Conservation (phyloP, 2,888 invertebrate species). For the Aphodius granarius region DNA sequence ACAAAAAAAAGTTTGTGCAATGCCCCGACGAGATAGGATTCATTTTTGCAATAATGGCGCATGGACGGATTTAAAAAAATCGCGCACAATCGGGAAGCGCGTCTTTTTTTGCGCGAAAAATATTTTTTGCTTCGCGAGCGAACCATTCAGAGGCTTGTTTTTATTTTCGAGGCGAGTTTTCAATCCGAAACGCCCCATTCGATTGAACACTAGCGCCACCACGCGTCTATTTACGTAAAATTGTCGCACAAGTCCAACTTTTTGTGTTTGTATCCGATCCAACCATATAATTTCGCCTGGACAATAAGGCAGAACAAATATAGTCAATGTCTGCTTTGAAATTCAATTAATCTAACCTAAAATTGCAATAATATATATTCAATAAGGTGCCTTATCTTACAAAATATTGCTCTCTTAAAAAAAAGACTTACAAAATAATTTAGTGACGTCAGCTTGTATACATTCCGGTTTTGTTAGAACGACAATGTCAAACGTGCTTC, state of each 20-base stretch:
- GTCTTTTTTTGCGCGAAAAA: constrained; percentile 13
- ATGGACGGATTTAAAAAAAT: constrained; percentile 8
- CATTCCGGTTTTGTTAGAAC: constrained; percentile 10
- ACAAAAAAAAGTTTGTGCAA: constrained; percentile 23
- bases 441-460: neutral
- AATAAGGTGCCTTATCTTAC: neutral
- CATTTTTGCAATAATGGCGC: constrained; percentile 23
- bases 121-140: constrained; percentile 1
- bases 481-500: constrained; percentile 37
- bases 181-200: neutral
- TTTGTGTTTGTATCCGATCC: neutral
- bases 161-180: constrained; percentile 11
- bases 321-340: neutral
- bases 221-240: constrained; percentile 4
- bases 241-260: neutral
- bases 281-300: neutral
- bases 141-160: constrained; percentile 9
- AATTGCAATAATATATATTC: neutral
- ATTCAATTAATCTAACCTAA: neutral
- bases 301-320: neutral
- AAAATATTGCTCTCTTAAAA: neutral
- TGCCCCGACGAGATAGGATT: constrained; percentile 21
- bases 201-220: constrained; percentile 3
- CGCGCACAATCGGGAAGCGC: constrained; percentile 3
- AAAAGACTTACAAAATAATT: neutral